phyloP scores from a whole-genome alignment of 1,140 invertebrate species.

The Bombus sylvicola region DNA sequence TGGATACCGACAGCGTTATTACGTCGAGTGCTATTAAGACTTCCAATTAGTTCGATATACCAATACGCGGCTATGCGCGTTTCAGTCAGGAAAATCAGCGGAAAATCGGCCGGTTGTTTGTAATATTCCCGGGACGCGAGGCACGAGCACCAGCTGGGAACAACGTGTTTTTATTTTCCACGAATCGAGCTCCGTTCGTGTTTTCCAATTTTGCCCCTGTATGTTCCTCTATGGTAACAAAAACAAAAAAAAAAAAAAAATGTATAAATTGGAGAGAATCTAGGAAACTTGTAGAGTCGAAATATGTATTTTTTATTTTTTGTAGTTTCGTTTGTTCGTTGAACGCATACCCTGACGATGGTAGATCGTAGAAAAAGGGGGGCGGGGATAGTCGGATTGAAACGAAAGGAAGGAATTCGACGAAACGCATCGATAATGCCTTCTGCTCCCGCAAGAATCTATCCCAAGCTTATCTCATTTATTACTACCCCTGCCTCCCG shows the following conservation, averaged over 20 bases:
- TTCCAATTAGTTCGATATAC: constrained; percentile 75
- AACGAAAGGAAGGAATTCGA: neutral
- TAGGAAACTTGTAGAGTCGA: neutral
- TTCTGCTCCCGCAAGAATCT: constrained; percentile 70
- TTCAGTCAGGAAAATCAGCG: constrained; percentile 52
- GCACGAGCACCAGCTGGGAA: neutral
- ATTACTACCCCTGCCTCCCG: constrained; percentile 63
- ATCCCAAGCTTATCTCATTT: constrained; percentile 80
- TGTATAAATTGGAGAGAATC: neutral
- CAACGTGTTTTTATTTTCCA: constrained; percentile 32
- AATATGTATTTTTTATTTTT: neutral
- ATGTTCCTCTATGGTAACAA: neutral
- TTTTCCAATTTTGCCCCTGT: constrained; percentile 12
- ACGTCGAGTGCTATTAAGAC: constrained; percentile 77
- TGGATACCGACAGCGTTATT: constrained; percentile 69
- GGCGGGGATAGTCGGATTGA: too few relatives aligned
- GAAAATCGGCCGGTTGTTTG: constrained; percentile 53
- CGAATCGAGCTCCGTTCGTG: neutral
- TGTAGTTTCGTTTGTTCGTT: neutral
- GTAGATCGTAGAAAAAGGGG: neutral
- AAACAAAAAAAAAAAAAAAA: neutral
- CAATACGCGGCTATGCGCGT: constrained; percentile 45
- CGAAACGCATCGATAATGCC: constrained; percentile 74
- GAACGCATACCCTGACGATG: neutral
- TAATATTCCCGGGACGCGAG: constrained; percentile 31